Evolutionary conservation across 2,113 vertebrate species (phyloP).

Genomic region (Pteronura brasiliensis): DNA sequence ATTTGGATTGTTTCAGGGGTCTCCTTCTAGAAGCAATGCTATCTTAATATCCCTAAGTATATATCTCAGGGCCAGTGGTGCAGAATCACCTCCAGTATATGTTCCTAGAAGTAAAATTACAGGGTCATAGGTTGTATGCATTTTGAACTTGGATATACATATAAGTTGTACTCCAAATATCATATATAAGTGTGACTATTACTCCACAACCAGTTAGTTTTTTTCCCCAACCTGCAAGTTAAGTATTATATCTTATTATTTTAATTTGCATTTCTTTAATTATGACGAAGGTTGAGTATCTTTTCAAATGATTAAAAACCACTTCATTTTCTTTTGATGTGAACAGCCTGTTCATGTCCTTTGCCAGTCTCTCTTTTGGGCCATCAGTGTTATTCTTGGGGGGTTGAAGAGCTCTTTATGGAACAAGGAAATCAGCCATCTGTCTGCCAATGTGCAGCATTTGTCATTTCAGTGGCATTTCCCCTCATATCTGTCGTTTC

Average conservation of each 20-base stretch:
- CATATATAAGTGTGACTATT: neutral
- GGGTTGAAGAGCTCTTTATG: slow-evolving; percentile 35
- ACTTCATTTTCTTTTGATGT: slow-evolving; percentile 47
- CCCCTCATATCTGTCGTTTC: neutral
- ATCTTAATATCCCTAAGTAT: neutral
- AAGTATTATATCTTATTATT: slow-evolving; percentile 35
- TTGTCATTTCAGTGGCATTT: slow-evolving; percentile 1
- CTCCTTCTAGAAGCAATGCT: neutral
- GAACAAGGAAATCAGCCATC: slow-evolving; percentile 5
- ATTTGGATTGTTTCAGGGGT: neutral
- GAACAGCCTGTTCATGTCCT: slow-evolving; percentile 39
- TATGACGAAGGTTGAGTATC: slow-evolving; percentile 21
- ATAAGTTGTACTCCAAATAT: neutral
- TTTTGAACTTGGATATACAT: neutral
- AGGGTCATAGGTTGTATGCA: neutral
- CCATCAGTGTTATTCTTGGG: neutral
- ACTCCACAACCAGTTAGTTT: neutral
- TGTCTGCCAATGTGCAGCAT: neutral
- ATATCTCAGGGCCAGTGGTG: neutral
- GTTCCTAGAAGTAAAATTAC: neutral
- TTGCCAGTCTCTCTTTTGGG: slow-evolving; percentile 11
- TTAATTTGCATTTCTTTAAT: slow-evolving; percentile 37
- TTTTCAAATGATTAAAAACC: slow-evolving; percentile 51
- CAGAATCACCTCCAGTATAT: neutral
- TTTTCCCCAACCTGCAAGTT: neutral